phyloP scores from a whole-genome alignment of 53 echinoderm and acorn worm genomes.

The Actinopyga echinites region DNA sequence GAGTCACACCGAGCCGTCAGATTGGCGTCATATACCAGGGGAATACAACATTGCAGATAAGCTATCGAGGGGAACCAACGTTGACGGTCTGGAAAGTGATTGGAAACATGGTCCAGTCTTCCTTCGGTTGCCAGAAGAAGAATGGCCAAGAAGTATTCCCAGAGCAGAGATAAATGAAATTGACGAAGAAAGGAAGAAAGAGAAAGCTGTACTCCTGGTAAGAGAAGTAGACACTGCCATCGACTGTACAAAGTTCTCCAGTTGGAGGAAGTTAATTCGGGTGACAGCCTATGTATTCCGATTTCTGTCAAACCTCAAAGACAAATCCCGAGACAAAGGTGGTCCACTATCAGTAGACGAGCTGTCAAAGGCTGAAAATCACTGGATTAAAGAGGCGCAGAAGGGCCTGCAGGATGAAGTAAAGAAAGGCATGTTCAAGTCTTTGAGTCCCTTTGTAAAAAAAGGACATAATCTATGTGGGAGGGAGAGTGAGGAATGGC shows the following conservation, averaged over 20 bases:
- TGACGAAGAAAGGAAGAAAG: conserved; percentile 50
- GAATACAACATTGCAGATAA: conserved; percentile 60
- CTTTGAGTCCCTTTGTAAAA: conserved; percentile 57
- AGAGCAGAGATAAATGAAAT: conserved; percentile 17
- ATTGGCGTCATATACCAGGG: conserved; percentile 65
- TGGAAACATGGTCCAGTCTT: conserved; percentile 65
- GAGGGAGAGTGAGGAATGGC: conserved; percentile 54
- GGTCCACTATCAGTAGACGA: conserved; percentile 49
- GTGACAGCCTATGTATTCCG: conserved; percentile 63
- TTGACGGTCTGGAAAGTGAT: conserved; percentile 32
- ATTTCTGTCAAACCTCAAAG: conserved; percentile 56
- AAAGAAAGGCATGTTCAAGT: conserved; percentile 60
- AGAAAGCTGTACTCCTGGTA: conserved; percentile 41
- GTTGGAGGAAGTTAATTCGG: conserved; percentile 55
- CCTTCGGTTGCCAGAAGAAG: conserved; percentile 51
- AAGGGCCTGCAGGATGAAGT: conserved; percentile 36
- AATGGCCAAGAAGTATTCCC: conserved; percentile 52
- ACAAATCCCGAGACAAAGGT: conserved; percentile 5
- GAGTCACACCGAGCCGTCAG: conserved; percentile 45
- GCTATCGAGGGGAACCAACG: conserved; percentile 51
- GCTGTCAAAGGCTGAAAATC: conserved; percentile 43
- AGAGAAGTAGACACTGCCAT: conserved; percentile 34
- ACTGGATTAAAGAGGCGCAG: conserved; percentile 49
- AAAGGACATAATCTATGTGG: conserved; percentile 60
- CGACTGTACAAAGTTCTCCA: conserved; percentile 60